phyloP scores from a whole-genome alignment of 2,113 vertebrate species.

The Hiodon alosoides region DNA sequence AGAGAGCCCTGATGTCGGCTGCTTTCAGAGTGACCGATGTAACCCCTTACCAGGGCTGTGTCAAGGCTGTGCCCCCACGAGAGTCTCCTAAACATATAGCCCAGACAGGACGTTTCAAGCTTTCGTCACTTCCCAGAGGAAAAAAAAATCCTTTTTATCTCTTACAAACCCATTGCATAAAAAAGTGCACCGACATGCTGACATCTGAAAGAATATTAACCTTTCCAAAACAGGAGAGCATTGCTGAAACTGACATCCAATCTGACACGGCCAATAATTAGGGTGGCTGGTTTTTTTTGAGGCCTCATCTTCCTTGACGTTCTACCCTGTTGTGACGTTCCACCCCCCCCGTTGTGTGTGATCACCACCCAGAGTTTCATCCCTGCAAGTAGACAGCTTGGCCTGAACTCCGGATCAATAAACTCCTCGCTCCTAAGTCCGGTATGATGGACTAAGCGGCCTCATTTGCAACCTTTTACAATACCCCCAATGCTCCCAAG shows the following conservation, averaged over 20 bases:
- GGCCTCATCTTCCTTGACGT: neutral
- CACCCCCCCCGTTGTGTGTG: constrained; percentile 30
- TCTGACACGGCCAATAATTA: too few species aligned
- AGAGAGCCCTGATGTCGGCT: neutral
- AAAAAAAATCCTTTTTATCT: neutral
- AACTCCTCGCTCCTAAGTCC: constrained; percentile 42
- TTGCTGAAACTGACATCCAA: neutral
- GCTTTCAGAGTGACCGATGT: neutral
- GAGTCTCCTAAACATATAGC: neutral
- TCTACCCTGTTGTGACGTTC: constrained; percentile 14
- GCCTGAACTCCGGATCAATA: constrained; percentile 54
- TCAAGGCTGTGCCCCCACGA: neutral
- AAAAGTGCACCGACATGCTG: neutral
- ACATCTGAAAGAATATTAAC: neutral
- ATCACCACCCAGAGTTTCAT: constrained; percentile 45
- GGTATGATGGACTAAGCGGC: constrained; percentile 48
- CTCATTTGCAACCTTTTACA: constrained; percentile 57
- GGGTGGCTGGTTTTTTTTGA: neutral
- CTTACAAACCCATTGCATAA: neutral
- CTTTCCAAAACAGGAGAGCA: neutral
- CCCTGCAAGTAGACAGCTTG: constrained; percentile 51
- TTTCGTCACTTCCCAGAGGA: too few species aligned
- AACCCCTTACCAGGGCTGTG: neutral
- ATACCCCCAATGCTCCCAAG: constrained; percentile 41
- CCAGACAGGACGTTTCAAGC: too few species aligned